phyloP scores from a whole-genome alignment of 2,888 invertebrate species.

The Lacanobia oleracea region DNA sequence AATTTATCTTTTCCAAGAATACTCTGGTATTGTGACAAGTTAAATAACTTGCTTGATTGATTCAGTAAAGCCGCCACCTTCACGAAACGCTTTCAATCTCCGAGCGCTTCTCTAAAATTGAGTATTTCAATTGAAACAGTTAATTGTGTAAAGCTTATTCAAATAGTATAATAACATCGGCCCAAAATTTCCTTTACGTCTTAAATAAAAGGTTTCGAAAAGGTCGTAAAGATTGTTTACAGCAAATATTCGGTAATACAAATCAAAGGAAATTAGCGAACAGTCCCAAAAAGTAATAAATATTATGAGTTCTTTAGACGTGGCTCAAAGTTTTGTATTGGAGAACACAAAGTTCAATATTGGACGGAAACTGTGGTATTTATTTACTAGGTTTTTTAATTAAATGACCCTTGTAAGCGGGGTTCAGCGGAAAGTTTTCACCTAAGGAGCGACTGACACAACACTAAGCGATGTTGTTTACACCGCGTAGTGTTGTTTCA shows the following conservation, averaged over 20 bases:
- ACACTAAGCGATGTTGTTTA: slow-evolving; percentile 32
- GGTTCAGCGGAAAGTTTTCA: slow-evolving; percentile 44
- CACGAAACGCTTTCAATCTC: slow-evolving; percentile 29
- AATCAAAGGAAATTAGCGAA: slow-evolving; percentile 46
- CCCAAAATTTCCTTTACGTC: slow-evolving; percentile 20
- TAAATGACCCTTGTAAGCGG: slow-evolving; percentile 58
- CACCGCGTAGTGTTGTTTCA: too few relatives aligned
- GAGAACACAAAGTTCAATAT: slow-evolving; percentile 48
- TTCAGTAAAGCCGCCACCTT: slow-evolving; percentile 27
- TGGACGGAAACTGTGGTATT: slow-evolving; percentile 46
- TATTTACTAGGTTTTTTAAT: slow-evolving; percentile 59
- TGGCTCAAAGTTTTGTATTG: slow-evolving; percentile 46
- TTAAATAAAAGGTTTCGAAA: slow-evolving; percentile 31
- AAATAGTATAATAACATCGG: slow-evolving; percentile 23
- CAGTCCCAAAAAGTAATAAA: slow-evolving; percentile 49
- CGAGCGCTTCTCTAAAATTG: slow-evolving; percentile 24
- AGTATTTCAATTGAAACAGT: slow-evolving; percentile 44
- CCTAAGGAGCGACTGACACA: slow-evolving; percentile 23
- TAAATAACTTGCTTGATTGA: slow-evolving; percentile 51
- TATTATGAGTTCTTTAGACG: slow-evolving; percentile 42
- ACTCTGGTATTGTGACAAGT: slow-evolving; percentile 46
- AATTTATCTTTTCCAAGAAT: slow-evolving; percentile 45
- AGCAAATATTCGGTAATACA: slow-evolving; percentile 39
- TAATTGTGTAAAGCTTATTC: slow-evolving; percentile 44
- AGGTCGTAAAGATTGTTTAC: slow-evolving; percentile 45